phyloP scores from a whole-genome alignment of 2,888 invertebrate genomes.

The Anoplius nigerrimus region DNA sequence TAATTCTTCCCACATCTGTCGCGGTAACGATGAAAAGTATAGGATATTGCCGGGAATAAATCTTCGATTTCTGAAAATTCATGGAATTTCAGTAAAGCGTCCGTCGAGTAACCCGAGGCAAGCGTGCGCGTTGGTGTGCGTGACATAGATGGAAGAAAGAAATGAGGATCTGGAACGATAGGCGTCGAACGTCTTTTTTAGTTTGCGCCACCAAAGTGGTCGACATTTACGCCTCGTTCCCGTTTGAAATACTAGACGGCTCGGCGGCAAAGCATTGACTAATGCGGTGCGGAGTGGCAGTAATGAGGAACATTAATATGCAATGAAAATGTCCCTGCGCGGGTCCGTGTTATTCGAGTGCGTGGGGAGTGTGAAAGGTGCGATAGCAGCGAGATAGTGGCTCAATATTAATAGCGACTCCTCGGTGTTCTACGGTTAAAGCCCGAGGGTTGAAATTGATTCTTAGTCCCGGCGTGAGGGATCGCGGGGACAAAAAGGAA shows the following conservation, averaged over 20 bases:
- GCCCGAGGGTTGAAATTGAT: constrained; percentile 17
- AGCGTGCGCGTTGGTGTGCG: too few species aligned
- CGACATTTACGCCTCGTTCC: constrained; percentile 57
- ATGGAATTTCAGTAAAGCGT: too few species aligned
- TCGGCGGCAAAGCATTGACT: constrained; percentile 67
- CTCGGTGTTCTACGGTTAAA: constrained; percentile 62
- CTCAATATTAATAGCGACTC: constrained; percentile 68
- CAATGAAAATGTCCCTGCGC: constrained; percentile 72
- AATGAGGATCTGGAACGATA: not conserved
- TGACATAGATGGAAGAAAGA: too few species aligned
- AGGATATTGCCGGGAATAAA: too few species aligned
- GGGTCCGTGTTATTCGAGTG: constrained; percentile 68
- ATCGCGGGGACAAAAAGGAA: too few species aligned
- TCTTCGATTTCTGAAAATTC: too few species aligned
- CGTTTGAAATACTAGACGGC: constrained; percentile 70
- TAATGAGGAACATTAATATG: constrained; percentile 72
- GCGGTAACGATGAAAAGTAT: too few species aligned
- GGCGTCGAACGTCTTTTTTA: constrained; percentile 39
- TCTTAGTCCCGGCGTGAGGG: too few species aligned
- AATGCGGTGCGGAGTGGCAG: constrained; percentile 71
- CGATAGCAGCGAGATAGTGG: constrained; percentile 68
- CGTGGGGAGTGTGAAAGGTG: constrained; percentile 67
- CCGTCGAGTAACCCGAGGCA: too few species aligned
- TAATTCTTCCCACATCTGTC: not conserved
- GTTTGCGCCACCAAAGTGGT: constrained; percentile 41